Evolutionary conservation across 2,888 invertebrate species (phyloP).

Genomic region (Cyaniris semiargus): DNA sequence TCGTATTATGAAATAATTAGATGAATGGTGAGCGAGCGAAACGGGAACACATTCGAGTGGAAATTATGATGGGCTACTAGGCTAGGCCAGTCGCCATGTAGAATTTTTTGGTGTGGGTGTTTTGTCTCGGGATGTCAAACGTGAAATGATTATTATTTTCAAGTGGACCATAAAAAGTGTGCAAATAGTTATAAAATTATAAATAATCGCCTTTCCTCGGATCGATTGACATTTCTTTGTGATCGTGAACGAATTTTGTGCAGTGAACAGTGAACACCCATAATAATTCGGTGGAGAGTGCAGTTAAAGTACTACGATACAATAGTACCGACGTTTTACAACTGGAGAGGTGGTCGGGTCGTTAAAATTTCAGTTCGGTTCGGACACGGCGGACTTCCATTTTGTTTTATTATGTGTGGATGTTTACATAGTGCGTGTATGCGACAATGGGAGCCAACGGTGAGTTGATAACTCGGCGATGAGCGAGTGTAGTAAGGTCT

Average conservation of each 20-base stretch:
- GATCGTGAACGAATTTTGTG: slow-evolving; percentile 56
- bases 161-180: slow-evolving; percentile 70
- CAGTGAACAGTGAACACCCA: slow-evolving; percentile 65
- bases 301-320: slow-evolving; percentile 79
- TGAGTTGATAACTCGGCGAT: slow-evolving; percentile 53
- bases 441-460: slow-evolving; percentile 76
- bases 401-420: slow-evolving; percentile 78
- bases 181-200: slow-evolving; percentile 60
- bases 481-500: slow-evolving; percentile 52
- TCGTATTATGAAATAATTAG: slow-evolving; percentile 75
- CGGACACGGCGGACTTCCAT: slow-evolving; percentile 75
- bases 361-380: slow-evolving; percentile 73
- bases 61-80: slow-evolving; percentile 73
- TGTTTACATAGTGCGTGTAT: slow-evolving; percentile 71
- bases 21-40: slow-evolving; percentile 78
- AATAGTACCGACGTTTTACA: slow-evolving; percentile 80
- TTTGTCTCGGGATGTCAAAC: slow-evolving; percentile 74
- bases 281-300: slow-evolving; percentile 74
- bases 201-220: slow-evolving; percentile 55
- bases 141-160: slow-evolving; percentile 77
- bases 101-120: slow-evolving; percentile 80
- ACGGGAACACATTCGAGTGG: slow-evolving; percentile 75
- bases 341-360: slow-evolving; percentile 63
- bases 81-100: slow-evolving; percentile 76
- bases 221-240: slow-evolving; percentile 61